Base-by-base conservation (phyloP, 2,113 vertebrate genomes). In the Thymallus thymallus region DNA sequence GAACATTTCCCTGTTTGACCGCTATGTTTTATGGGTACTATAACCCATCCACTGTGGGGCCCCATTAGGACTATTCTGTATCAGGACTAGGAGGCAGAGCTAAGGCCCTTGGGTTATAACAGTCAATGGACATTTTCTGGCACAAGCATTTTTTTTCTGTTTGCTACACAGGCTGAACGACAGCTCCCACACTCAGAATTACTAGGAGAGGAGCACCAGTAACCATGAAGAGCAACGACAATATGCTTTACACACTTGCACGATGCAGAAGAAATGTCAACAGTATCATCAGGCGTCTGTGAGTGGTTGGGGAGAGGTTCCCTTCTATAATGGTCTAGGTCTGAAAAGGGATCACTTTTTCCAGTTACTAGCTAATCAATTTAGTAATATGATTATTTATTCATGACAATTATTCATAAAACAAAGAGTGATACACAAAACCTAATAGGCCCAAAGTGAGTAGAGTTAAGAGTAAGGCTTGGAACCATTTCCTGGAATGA, bases 401-500 rank as follows among this genome's bases (percentile, higher is more conserved):
- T 83, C 22, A 13, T 30, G 16, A 20, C 29, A 65, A 63, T 60
- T 22, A n/a, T 22, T 78, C 55, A 73, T 61, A 63, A 56, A 73
- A 72, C 77, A 80, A 65, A 13, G 10, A 22, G 48, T 68, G 32
- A 75, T n/a, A 65, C 48, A 74, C 6, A 56, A 45, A 68, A 45
- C 13, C 56, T 26, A 20, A 16, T 76, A 69, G 46, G 68, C 76
- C 23, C 61, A 72, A 60, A 56, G 65, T 66, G 32, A 82, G 64
- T 9, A n/a, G 73, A 67, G 74, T 35, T 61, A 67, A 18, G n/a
- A 68, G 4, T 65, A 76, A 82, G 65, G 75, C 45, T 5, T 9
- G 10, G 30, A 60, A 24, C 10, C 46, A 56, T 1, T 55, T 73
- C 72, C 9, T 63, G 86, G 88, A 92, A 92, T 88, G 86, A 82